Evolutionary conservation across 2,797 vertebrate species (phyloP).

Genomic region (Merluccius polli): DNA sequence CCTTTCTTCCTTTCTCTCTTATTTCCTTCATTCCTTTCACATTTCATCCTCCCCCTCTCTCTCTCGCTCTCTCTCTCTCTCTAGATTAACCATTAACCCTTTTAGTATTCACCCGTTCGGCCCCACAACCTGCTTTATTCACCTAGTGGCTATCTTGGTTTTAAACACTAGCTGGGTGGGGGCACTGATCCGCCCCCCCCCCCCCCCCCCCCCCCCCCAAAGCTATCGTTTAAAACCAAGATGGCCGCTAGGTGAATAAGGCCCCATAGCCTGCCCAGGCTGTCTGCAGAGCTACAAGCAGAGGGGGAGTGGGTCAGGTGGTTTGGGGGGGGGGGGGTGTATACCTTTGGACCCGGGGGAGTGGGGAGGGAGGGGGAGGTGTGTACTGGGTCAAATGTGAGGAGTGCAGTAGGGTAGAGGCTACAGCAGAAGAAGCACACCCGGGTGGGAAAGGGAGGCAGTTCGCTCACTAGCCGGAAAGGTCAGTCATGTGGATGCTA

Average conservation of each 20-base stretch:
- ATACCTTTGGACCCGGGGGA: background rate
- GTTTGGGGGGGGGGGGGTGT: background rate
- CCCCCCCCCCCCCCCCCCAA: no score
- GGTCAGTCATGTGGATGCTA: slow-evolving; percentile 1
- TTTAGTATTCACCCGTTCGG: slow-evolving; percentile 33
- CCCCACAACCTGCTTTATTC: slow-evolving; percentile 21
- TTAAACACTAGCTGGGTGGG: background rate
- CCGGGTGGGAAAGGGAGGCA: no score
- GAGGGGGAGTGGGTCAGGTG: background rate
- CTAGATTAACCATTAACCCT: slow-evolving; percentile 55
- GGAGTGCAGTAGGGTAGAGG: background rate
- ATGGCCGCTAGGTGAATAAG: no score
- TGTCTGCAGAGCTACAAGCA: background rate
- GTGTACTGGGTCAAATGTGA: background rate
- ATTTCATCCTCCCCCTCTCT: background rate
- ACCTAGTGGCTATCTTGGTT: background rate
- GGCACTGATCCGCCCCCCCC: no score
- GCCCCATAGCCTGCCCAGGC: background rate
- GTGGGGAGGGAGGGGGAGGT: background rate
- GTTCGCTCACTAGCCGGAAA: background rate
- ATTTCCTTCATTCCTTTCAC: background rate
- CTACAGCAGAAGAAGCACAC: background rate
- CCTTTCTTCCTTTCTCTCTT: background rate
- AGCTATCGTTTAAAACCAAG: background rate
- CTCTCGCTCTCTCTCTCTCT: background rate